Percentiles rank a stretch among this genome's conserved stretches.
These are phyloP conservation scores for Hippocampus zosterae DNA, from an alignment of 2,113 vertebrate genomes.

Conservation along the genomic window DNA sequence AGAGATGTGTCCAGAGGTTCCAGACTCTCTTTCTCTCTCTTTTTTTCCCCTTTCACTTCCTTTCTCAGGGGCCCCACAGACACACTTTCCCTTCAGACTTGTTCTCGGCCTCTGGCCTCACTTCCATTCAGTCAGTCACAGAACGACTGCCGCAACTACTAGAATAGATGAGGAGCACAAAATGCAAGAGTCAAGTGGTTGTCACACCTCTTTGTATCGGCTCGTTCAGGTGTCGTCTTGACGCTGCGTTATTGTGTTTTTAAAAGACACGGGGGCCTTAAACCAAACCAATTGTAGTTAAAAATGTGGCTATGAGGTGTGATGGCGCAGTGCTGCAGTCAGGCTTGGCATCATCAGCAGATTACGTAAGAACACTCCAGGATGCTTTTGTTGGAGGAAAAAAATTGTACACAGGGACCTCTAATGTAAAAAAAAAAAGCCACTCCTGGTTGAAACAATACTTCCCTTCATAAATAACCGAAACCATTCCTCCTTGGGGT, in stretches of 20 bases:
- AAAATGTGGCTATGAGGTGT: conserved; percentile 43
- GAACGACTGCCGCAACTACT: conserved; percentile 35
- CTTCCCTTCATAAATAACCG: too few relatives aligned
- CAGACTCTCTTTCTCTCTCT: conserved; percentile 50
- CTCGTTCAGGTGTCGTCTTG: background rate
- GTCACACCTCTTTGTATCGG: background rate
- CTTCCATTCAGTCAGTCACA: conserved; percentile 61
- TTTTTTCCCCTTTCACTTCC: conserved; percentile 55
- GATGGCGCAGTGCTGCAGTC: conserved; percentile 53
- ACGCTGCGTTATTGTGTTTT: background rate
- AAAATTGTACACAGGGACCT: too few relatives aligned
- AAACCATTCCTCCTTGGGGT: too few relatives aligned
- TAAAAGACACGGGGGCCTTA: conserved; percentile 9
- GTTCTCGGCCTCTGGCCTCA: conserved; percentile 49
- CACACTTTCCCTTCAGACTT: conserved; percentile 52
- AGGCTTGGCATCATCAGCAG: conserved; percentile 50
- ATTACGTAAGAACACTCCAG: conserved; percentile 48
- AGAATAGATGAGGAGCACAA: conserved; percentile 35
- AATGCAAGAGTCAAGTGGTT: conserved; percentile 20
- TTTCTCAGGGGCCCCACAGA: conserved; percentile 54
- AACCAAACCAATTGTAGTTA: conserved; percentile 30
- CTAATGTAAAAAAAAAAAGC: too few relatives aligned
- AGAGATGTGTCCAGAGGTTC: conserved; percentile 61
- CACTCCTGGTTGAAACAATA: too few relatives aligned
- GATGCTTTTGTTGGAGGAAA: background rate